Base-by-base conservation (phyloP, 2,113 vertebrate genomes). In the Cebus imitator region DNA sequence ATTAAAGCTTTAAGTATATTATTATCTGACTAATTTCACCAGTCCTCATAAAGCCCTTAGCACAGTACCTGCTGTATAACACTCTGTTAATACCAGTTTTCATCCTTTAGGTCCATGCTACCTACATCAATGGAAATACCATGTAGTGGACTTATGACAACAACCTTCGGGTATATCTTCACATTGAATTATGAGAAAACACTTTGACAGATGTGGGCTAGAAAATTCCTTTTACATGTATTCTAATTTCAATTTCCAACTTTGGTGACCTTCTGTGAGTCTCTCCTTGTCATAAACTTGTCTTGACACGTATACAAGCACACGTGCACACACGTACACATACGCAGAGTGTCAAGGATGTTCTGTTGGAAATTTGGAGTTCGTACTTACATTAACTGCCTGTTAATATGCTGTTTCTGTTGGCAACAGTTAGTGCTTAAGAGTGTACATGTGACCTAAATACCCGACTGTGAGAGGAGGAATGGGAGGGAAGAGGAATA, bases 91-190 rank as follows among this genome's bases (percentile, higher is more conserved):
- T 64, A 43, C 8, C 12, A 76, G 23, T 12, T 37, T n/a, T 83
- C 70, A 75, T 76, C 68, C 37, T 75, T 87, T 68, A 95, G 10
- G 12, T 5, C 75, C 7, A 50, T 48, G 20, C 35, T 21, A 27
- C 86, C 45, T 14, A 72, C 7, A 27, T 50, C 40, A 25, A 11
- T 37, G 23, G 20, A 30, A 78, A 57, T 2, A 3, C 7, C 20
- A 11, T 2, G 0, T 4, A 14, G 11, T 35, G 9, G n/a, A 61
- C 4, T 80, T 76, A 20, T 0, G 0, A 20, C 11, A 43, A 18
- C 55, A 87, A 68, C 4, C 40, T 76, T 23, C 35, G 50, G 18
- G 21, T 30, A 37, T 37, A 66, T 79, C 48, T 89, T 35, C 91
- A 16, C 2, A 58, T 64, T 64, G 43, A 85, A 37, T 50, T 55